Conservation (phyloP, 1,140 invertebrate genomes). For the Bombus haemorrhoidalis region DNA sequence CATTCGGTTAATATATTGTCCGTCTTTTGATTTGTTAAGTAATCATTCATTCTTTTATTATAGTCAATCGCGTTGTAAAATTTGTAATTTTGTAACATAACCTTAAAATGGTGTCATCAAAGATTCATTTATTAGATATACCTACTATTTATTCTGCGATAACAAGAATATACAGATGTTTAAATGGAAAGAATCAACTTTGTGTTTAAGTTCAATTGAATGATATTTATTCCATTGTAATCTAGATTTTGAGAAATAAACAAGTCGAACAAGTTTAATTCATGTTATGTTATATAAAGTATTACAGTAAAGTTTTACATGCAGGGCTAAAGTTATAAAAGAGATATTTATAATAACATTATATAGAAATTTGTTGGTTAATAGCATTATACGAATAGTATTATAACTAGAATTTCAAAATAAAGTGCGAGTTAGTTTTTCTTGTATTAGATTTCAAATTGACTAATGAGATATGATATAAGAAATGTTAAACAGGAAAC, state of each 20-base stretch:
- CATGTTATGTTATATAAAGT: neutral
- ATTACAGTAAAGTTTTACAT: neutral
- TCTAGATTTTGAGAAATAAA: neutral
- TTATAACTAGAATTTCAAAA: neutral
- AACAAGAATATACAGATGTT: neutral
- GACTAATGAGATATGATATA: no score
- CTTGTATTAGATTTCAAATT: no score
- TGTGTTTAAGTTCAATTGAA: neutral
- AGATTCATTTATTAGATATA: neutral
- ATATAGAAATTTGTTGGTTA: neutral
- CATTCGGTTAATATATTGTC: neutral
- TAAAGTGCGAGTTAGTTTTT: no score
- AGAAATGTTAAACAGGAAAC: neutral
- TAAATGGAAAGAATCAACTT: neutral
- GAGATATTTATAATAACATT: neutral
- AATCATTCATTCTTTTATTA: neutral
- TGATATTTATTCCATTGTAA: neutral
- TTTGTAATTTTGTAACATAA: constrained; percentile 11
- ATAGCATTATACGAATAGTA: neutral
- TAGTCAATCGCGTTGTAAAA: neutral
- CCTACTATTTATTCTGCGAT: neutral
- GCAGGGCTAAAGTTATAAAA: neutral
- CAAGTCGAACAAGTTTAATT: neutral
- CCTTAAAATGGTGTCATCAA: constrained; percentile 12
- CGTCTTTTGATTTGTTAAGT: neutral